Conservation (phyloP, 1,140 invertebrate genomes). For the Cotesia glomerata region DNA sequence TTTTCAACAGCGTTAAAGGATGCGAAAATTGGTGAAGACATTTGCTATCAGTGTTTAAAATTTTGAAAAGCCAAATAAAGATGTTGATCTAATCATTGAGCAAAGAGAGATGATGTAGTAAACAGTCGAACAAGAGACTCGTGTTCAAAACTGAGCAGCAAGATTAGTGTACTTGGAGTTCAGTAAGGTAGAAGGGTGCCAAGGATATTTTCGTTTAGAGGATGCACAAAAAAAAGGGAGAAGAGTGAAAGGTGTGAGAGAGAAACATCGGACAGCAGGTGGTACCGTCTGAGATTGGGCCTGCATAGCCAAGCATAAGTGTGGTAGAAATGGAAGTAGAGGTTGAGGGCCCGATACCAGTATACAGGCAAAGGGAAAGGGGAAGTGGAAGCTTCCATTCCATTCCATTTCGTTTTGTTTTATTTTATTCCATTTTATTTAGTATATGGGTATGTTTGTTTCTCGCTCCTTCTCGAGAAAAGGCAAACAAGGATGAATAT, state of each 20-base stretch:
- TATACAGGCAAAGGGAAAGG: too few relatives aligned
- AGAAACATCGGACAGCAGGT: conserved; percentile 10
- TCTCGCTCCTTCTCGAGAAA: not conserved
- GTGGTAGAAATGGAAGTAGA: too few relatives aligned
- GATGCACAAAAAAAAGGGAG: not conserved
- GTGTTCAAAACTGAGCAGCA: conserved; percentile 3
- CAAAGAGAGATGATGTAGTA: not conserved
- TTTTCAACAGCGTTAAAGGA: too few relatives aligned
- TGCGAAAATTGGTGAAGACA: too few relatives aligned
- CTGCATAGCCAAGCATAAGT: not conserved
- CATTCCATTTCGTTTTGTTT: too few relatives aligned
- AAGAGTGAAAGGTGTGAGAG: not conserved
- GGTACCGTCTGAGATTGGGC: conserved; percentile 1
- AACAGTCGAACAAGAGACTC: conserved; percentile 2
- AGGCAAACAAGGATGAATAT: conserved; percentile 12
- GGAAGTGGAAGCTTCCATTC: too few relatives aligned
- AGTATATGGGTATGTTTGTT: not conserved
- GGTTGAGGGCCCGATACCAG: too few relatives aligned
- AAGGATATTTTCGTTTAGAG: not conserved
- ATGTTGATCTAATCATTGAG: not conserved
- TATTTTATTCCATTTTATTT: not conserved
- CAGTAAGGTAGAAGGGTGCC: not conserved
- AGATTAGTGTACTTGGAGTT: not conserved
- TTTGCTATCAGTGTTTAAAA: too few relatives aligned
- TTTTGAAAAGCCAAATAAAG: not conserved